These are phyloP conservation scores for Eudasyphora cyanicolor DNA, from an alignment of 2,888 invertebrate genomes.

Conservation along the genomic window DNA sequence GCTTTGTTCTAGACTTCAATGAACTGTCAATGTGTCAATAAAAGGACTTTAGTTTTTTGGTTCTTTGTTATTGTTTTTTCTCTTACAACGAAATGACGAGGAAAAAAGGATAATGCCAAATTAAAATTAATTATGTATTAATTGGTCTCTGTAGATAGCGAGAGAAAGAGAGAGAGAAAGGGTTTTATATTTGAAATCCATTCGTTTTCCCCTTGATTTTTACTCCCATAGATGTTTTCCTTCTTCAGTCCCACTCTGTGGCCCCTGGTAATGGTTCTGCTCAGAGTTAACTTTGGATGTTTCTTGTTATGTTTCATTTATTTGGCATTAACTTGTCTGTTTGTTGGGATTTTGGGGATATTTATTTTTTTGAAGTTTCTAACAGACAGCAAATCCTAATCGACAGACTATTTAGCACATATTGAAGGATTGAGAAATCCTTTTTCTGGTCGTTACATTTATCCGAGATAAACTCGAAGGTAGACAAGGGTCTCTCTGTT, in stretches of 20 bases:
- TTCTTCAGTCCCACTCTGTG: neutral
- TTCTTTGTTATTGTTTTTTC: neutral
- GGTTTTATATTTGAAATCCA: slow-evolving; percentile 9
- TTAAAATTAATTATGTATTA: slow-evolving; percentile 58
- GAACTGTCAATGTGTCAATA: slow-evolving; percentile 50
- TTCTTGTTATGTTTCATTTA: slow-evolving; percentile 50
- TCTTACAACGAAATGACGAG: neutral
- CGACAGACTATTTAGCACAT: slow-evolving; percentile 43
- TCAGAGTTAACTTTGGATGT: neutral
- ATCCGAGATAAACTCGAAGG: slow-evolving; percentile 16
- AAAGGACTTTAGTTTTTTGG: slow-evolving; percentile 41
- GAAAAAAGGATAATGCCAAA: slow-evolving; percentile 38
- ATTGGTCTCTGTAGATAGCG: slow-evolving; percentile 40
- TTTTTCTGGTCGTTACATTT: slow-evolving; percentile 14
- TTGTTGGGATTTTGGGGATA: neutral
- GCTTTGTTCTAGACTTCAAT: slow-evolving; percentile 32
- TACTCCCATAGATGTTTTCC: neutral
- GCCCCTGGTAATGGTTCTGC: neutral
- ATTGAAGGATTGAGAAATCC: slow-evolving; percentile 13
- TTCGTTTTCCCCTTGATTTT: slow-evolving; percentile 5
- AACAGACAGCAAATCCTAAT: slow-evolving; percentile 42
- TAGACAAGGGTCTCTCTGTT: neutral
- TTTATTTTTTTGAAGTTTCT: slow-evolving; percentile 3
- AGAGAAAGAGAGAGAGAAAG: neutral
- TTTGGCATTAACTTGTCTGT: slow-evolving; percentile 51